Base-by-base conservation (phyloP, 2,888 invertebrate genomes). In the Rhaphigaster nebulosa region DNA sequence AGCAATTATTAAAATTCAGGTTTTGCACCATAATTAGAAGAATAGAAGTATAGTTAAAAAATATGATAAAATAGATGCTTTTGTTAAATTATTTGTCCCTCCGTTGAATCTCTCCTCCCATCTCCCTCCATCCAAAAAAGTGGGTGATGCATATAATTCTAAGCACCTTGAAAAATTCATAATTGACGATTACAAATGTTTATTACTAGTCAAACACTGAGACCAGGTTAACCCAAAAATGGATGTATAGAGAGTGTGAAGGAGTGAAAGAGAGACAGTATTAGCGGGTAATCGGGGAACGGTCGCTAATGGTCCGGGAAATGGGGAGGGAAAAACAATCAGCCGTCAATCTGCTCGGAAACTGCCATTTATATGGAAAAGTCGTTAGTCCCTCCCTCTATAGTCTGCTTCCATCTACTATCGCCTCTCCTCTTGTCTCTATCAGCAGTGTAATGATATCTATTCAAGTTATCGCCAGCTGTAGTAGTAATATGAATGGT, bases 281-380 rank as follows among this genome's bases (percentile, higher is more conserved):
- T 65, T 56, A 56, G 56, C 60, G 41, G 45, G 70, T 60, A 65
- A 70, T 45, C 52, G 45, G 70, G 89, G 70, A 50, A 70, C 54
- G 90, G 87, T 26, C 26, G 90, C 90, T 91, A 91, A 91, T 91
- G 91, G 91, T 20, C 91, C 91, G 91, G 91, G 56, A 91, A 91
- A 91, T 91, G 91, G 87, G 26, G 89, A 90, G 87, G 91, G 91
- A 91, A 91, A 90, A 91, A 91, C 91, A 91, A 91, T 91, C 91
- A 91, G 91, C 88, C 56, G 90, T 50, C 90, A 90, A 90, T 90
- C 90, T 90, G 87, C 87, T 87, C 90, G 60, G 90, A 90, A 91
- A 54, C 90, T 91, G 92, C 93, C 94, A 94, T 93, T 93, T 93
- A 94, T 94, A 94, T 93, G 93, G 93, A 93, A 93, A 93, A 93